Percentiles rank a stretch among this genome's conserved stretches.
phyloP scores from a whole-genome alignment of 2,888 invertebrate species.

The Trichogramma evanescens region DNA sequence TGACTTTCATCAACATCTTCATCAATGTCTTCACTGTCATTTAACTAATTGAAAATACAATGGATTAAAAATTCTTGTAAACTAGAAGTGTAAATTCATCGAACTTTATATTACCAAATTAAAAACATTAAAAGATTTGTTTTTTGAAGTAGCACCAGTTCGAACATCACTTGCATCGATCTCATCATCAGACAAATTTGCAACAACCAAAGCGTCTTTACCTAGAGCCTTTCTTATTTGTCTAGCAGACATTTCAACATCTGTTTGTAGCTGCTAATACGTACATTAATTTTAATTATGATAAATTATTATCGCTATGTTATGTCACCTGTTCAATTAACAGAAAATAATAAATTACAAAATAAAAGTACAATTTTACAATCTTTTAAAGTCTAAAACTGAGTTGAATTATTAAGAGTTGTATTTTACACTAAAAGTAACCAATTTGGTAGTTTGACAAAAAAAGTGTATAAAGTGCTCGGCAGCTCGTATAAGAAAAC shows the following conservation, averaged over 20 bases:
- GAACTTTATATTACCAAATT: constrained; percentile 56
- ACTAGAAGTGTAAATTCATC: constrained; percentile 1
- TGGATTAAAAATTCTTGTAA: background rate
- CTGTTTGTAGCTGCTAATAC: background rate
- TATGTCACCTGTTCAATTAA: too few relatives aligned
- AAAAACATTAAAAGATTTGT: constrained; percentile 59
- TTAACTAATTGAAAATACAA: constrained; percentile 1
- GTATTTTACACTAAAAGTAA: too few relatives aligned
- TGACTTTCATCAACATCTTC: constrained; percentile 14
- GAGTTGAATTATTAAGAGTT: too few relatives aligned
- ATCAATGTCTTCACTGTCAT: constrained; percentile 59
- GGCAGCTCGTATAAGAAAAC: too few relatives aligned
- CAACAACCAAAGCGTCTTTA: constrained; percentile 51
- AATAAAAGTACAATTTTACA: too few relatives aligned
- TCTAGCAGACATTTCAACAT: constrained; percentile 56
- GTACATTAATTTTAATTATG: too few relatives aligned
- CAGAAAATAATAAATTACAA: too few relatives aligned
- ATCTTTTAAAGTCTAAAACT: too few relatives aligned
- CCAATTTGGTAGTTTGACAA: too few relatives aligned
- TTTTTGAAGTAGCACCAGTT: constrained; percentile 49
- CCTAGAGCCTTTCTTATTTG: constrained; percentile 61
- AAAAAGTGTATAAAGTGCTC: too few relatives aligned
- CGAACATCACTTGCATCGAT: constrained; percentile 52
- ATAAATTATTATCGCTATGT: too few relatives aligned
- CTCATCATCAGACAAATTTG: constrained; percentile 50